These are phyloP conservation scores for Diarsia dahlii DNA, from an alignment of 2,888 invertebrate genomes.

Conservation along the genomic window DNA sequence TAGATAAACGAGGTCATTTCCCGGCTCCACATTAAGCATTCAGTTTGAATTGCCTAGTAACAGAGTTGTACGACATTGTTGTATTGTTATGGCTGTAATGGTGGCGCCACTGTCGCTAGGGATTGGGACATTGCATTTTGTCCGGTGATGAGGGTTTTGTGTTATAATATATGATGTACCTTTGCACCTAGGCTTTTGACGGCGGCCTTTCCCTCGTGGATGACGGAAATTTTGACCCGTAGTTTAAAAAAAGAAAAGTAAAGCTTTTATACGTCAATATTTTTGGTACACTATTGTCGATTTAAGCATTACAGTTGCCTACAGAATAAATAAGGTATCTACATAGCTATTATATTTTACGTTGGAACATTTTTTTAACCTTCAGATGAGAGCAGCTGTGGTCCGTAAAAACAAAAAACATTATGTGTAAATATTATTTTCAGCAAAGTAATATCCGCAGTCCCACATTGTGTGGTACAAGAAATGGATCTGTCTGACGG, in stretches of 20 bases:
- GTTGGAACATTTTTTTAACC: not conserved
- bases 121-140: not conserved
- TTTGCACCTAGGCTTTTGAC: not conserved
- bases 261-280: too few relatives aligned
- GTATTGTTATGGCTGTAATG: conserved; percentile 20
- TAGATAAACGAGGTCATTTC: conserved; percentile 52
- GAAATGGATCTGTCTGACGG: not conserved
- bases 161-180: not conserved
- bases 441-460: not conserved
- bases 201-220: not conserved
- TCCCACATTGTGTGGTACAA: not conserved
- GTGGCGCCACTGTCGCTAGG: conserved; percentile 29
- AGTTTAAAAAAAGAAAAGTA: not conserved
- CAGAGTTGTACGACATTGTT: conserved; percentile 22
- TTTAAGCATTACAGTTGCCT: not conserved
- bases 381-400: not conserved
- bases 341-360: not conserved
- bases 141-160: not conserved
- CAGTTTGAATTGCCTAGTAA: conserved; percentile 44
- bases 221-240: not conserved
- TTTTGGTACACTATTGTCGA: not conserved
- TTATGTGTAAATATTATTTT: not conserved
- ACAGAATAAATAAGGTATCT: not conserved
- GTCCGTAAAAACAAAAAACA: not conserved
- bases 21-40: conserved; percentile 45